These are phyloP conservation scores for Phortica magna DNA, from an alignment of 2,888 invertebrate genomes.

Conservation along the genomic window DNA sequence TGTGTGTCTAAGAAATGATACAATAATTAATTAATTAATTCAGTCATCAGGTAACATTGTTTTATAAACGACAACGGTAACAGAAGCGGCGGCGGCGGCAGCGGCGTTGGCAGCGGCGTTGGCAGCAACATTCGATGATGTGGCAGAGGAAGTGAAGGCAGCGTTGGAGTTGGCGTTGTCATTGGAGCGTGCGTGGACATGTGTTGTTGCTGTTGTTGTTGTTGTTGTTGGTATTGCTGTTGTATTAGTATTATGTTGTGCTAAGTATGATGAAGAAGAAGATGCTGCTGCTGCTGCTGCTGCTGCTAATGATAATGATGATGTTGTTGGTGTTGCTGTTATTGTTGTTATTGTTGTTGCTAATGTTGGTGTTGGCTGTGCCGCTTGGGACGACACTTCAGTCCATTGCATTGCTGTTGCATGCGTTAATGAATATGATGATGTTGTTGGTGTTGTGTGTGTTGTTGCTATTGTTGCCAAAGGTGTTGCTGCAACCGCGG, in stretches of 20 bases:
- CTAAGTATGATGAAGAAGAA: constrained; percentile 30
- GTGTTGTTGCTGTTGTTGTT: constrained; percentile 37
- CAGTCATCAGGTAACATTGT: constrained; percentile 79
- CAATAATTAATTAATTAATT: constrained; percentile 59
- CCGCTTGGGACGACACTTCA: constrained; percentile 41
- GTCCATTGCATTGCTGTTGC: constrained; percentile 47
- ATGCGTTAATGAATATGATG: constrained; percentile 38
- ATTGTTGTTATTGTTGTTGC: constrained; percentile 41
- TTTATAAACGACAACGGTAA: constrained; percentile 79
- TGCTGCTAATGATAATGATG: constrained; percentile 45
- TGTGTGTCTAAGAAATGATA: background rate
- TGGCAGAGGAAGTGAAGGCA: constrained; percentile 70
- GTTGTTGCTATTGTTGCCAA: constrained; percentile 34
- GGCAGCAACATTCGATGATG: constrained; percentile 37
- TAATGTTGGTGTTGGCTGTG: constrained; percentile 37
- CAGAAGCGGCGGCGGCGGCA: constrained; percentile 74
- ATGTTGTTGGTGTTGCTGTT: constrained; percentile 44
- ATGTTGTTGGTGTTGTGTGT: constrained; percentile 44
- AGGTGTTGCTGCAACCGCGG: constrained; percentile 46
- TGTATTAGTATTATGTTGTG: constrained; percentile 46
- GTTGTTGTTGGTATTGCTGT: constrained; percentile 38
- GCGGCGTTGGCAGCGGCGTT: constrained; percentile 53
- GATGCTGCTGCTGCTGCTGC: background rate
- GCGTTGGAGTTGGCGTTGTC: constrained; percentile 40
- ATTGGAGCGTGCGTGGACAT: background rate